Conservation (phyloP, 2,113 vertebrate genomes). For the Phrynosoma platyrhinos region DNA sequence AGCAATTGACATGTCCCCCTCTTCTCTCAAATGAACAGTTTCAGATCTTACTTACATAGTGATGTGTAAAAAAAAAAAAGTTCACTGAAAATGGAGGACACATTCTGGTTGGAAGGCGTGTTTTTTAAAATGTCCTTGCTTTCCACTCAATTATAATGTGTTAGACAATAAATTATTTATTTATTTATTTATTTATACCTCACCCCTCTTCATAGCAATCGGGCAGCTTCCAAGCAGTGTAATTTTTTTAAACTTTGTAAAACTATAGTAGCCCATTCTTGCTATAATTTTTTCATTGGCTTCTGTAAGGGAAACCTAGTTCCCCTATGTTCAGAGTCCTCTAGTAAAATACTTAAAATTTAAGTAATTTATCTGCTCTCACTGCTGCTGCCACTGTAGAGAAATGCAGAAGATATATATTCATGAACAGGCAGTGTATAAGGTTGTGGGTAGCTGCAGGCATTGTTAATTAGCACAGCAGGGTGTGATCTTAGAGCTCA, state of each 20-base stretch:
- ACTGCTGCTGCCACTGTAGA: rapidly evolving
- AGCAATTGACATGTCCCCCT: background rate
- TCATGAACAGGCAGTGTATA: conserved; percentile 42
- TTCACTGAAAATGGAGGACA: background rate
- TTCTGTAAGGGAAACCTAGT: background rate
- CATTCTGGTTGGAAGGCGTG: background rate
- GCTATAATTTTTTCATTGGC: background rate
- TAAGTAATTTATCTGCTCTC: background rate
- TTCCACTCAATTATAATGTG: too few relatives aligned
- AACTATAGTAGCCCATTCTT: background rate
- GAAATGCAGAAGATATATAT: conserved; percentile 30
- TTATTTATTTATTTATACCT: too few relatives aligned
- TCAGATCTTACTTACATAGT: background rate
- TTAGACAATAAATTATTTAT: too few relatives aligned
- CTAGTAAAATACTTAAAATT: conserved; percentile 23
- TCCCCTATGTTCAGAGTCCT: conserved; percentile 18
- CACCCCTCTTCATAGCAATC: too few relatives aligned
- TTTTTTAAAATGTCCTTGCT: background rate
- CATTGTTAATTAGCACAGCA: conserved; percentile 73
- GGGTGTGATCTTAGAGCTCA: conserved; percentile 66
- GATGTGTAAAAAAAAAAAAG: background rate
- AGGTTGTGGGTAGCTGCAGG: conserved; percentile 69
- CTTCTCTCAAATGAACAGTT: background rate
- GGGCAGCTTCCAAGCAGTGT: background rate
- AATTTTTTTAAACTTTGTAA: background rate